Conservation (phyloP, 1,140 invertebrate species). For the Zaprionus inermis region DNA sequence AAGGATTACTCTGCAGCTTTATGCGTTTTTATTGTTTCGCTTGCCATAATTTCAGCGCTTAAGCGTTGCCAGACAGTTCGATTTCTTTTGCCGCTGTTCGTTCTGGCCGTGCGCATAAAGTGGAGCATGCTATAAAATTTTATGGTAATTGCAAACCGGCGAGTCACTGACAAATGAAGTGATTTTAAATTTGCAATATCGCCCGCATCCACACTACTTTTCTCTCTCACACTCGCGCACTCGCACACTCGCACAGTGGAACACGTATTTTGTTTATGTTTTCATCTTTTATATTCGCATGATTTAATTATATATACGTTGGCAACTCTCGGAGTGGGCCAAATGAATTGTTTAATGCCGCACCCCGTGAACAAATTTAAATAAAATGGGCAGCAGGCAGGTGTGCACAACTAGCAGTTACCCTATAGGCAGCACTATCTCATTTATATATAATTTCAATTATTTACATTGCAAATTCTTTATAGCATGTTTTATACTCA, state of each 20-base stretch:
- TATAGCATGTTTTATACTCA: no score
- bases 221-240: neutral
- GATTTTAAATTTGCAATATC: constrained; percentile 54
- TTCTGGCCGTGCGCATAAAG: constrained; percentile 67
- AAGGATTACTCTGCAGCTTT: constrained; percentile 71
- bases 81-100: neutral
- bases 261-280: constrained; percentile 12
- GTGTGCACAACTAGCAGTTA: neutral
- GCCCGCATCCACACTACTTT: constrained; percentile 13
- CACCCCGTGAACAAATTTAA: constrained; percentile 42
- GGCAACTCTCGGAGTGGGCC: constrained; percentile 28
- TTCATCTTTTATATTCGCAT: constrained; percentile 25
- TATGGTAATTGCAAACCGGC: constrained; percentile 70
- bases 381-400: constrained; percentile 6
- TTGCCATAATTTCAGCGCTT: constrained; percentile 75
- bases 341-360: constrained; percentile 27
- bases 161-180: constrained; percentile 73
- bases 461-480: neutral
- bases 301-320: constrained; percentile 53
- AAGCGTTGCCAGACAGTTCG: constrained; percentile 58
- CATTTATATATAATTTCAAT: neutral
- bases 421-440: neutral
- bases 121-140: constrained; percentile 79
- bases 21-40: constrained; percentile 76
- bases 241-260: neutral